A percentile compares a stretch with the other conserved stretches of the same genome.
phyloP scores from a whole-genome alignment of 2,888 invertebrate species.

The Erannis defoliaria region DNA sequence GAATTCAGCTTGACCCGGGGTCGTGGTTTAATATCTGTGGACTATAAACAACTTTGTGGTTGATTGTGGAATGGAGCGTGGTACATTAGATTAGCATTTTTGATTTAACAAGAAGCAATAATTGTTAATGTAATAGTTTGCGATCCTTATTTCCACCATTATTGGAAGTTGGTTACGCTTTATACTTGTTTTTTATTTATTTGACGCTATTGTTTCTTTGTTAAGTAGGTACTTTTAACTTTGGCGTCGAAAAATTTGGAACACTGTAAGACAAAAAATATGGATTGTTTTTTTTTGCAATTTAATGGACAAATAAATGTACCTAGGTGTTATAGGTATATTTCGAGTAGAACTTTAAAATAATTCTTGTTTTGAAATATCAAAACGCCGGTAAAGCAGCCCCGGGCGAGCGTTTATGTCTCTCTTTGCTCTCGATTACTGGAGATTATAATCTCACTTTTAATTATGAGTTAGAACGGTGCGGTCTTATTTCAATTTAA shows the following conservation, averaged over 20 bases:
- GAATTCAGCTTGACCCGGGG: slow-evolving; percentile 65
- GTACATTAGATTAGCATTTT: not conserved
- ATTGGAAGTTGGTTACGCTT: no score
- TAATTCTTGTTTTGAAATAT: slow-evolving; percentile 1
- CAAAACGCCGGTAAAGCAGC: slow-evolving; percentile 33
- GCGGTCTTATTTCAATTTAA: slow-evolving; percentile 51
- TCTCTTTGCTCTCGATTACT: slow-evolving; percentile 62
- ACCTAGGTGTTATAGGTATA: not conserved
- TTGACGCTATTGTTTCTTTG: no score
- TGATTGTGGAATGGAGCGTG: slow-evolving; percentile 25
- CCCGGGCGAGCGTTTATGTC: slow-evolving; percentile 61
- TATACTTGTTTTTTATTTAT: no score
- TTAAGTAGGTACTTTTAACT: no score
- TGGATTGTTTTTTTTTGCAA: not conserved
- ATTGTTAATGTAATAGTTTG: no score
- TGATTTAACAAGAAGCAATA: not conserved
- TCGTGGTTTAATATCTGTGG: slow-evolving; percentile 67
- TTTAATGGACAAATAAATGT: not conserved
- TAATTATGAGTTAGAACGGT: slow-evolving; percentile 58
- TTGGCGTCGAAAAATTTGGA: no score
- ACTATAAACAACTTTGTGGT: slow-evolving; percentile 56
- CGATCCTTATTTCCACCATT: no score
- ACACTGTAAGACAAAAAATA: no score
- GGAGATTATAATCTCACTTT: slow-evolving; percentile 58
- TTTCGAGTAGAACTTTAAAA: not conserved